Conservation (phyloP, 2,113 vertebrate genomes). For the Neodon shergylaensis region DNA sequence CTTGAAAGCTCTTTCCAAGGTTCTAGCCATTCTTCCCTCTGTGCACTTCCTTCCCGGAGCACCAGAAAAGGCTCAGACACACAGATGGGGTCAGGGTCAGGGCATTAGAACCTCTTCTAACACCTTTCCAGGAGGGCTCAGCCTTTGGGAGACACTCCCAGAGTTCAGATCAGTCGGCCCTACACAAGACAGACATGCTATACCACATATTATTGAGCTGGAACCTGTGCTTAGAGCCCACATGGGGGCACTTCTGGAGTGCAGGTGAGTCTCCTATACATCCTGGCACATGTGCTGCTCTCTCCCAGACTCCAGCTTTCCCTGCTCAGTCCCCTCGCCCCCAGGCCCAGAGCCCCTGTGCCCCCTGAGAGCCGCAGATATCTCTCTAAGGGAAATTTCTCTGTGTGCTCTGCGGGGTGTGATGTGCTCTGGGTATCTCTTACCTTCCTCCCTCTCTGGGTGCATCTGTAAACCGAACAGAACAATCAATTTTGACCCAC, state of each 20-base stretch:
- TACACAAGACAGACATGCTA: rapidly evolving
- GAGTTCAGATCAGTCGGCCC: background rate
- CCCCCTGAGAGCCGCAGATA: background rate
- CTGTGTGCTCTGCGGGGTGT: background rate
- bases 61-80: background rate
- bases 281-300: too few relatives aligned
- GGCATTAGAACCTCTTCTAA: background rate
- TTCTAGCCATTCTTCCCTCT: background rate
- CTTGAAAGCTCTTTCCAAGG: background rate
- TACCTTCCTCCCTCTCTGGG: background rate
- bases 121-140: background rate
- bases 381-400: background rate
- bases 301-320: background rate
- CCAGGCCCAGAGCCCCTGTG: too few relatives aligned
- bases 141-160: background rate
- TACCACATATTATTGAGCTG: background rate
- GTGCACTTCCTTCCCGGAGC: background rate
- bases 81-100: background rate
- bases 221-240: background rate
- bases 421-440: background rate
- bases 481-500: background rate
- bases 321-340: background rate
- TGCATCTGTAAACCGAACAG: background rate
- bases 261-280: background rate
- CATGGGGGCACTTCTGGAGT: background rate